Evolutionary conservation across 1,140 invertebrate species (phyloP), one percentile per base, ranked within the genome.

Genomic region (Hestina assimilis): DNA sequence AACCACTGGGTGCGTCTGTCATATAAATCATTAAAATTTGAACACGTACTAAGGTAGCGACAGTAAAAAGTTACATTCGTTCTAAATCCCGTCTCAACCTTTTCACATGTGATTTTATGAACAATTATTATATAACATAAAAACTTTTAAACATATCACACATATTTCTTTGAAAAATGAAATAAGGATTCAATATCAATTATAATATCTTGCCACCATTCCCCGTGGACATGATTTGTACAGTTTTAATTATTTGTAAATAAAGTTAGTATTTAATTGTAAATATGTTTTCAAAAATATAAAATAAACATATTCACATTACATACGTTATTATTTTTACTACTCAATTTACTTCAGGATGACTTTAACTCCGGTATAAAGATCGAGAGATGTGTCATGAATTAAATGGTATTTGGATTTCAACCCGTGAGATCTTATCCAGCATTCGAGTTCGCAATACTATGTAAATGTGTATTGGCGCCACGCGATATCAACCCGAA

Each of bases 151-250:
- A 50, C 63, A 69, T 66, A 74, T 72, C 69, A 69, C 57, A 72
- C 71, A 65, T 67, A 72, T 72, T 83, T 86, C 81, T 71, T 66
- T 83, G 79, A 83, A 83, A 81, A 76, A 79, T 75, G 83, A 78
- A 78, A 78, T 70, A 67, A 72, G 65, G 67, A 75, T 76, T 85
- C 82, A 87, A 84, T 87, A 82, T 87, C 83, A 87, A 85, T 81
- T n/a, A n/a, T n/a, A n/a, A n/a, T n/a, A n/a, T n/a, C n/a, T n/a
- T n/a, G n/a, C n/a, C n/a, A n/a, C n/a, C n/a, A n/a, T n/a, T n/a
- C n/a, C 8, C 24, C n/a, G 8, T 28, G 5, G 24, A 28, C 8
- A 28, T 28, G n/a, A 14, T 12, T n/a, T 12, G 9, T 11, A 11
- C 29, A 11, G 2, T 29, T n/a, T 12, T 3, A 31, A 12, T 11